phyloP scores from a whole-genome alignment of 2,888 invertebrate genomes.

The Minunthozetes semirufus region DNA sequence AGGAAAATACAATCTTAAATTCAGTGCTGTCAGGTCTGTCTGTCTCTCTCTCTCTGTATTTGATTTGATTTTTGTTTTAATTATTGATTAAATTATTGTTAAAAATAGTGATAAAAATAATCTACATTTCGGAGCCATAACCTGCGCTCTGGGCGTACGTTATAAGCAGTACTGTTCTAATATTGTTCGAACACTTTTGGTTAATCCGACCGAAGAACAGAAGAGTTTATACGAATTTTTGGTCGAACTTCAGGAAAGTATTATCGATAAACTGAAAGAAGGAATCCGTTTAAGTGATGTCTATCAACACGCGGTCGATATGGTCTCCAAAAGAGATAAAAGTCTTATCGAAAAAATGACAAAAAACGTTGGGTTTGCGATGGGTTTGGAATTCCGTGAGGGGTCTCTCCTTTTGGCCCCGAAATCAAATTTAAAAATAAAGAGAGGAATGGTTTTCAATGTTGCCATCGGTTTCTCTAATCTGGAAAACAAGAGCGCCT shows the following conservation, averaged over 20 bases:
- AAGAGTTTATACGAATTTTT: slow-evolving; percentile 88
- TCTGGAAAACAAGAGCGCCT: slow-evolving; percentile 71
- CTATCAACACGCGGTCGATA: slow-evolving; percentile 71
- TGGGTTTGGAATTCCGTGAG: slow-evolving; percentile 97
- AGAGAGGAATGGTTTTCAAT: slow-evolving; percentile 92
- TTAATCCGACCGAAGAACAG: slow-evolving; percentile 72
- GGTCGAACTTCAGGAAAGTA: slow-evolving; percentile 78
- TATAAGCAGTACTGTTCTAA: slow-evolving; percentile 98
- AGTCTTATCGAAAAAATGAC: slow-evolving; percentile 78
- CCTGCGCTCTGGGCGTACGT: slow-evolving; percentile 85
- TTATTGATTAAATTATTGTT: slow-evolving; percentile 23
- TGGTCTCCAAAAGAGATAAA: slow-evolving; percentile 79
- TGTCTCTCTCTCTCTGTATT: too few relatives aligned
- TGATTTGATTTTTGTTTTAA: too few relatives aligned
- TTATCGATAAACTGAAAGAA: slow-evolving; percentile 72
- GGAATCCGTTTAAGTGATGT: slow-evolving; percentile 76
- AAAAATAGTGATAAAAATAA: slow-evolving; percentile 76
- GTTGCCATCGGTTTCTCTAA: slow-evolving; percentile 85
- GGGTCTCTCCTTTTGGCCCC: slow-evolving; percentile 83
- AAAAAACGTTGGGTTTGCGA: slow-evolving; percentile 92
- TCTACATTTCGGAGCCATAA: slow-evolving; percentile 90
- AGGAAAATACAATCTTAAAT: slow-evolving; percentile 93
- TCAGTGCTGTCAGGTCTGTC: slow-evolving; percentile 66
- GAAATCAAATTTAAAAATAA: slow-evolving; percentile 69
- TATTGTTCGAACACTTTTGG: slow-evolving; percentile 87